phyloP scores from a whole-genome alignment of 2,888 invertebrate species.

The Hydrotaea cyrtoneurina region DNA sequence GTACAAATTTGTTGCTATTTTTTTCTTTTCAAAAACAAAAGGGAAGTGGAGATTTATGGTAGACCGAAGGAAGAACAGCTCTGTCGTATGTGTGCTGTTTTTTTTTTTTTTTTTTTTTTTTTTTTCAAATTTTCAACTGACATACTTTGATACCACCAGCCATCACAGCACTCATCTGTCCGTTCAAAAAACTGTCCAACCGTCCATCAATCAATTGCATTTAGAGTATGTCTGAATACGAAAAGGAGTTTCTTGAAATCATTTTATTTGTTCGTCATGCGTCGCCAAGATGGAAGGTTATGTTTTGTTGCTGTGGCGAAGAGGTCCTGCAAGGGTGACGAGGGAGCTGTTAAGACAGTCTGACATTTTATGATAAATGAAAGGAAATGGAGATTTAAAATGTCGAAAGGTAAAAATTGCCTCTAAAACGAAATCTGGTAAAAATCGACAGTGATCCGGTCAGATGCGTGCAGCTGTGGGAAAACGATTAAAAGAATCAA shows the following conservation, averaged over 20 bases:
- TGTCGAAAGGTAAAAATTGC: too few relatives aligned
- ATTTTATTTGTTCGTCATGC: neutral
- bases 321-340: neutral
- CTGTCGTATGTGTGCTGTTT: too few relatives aligned
- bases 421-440: too few relatives aligned
- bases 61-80: neutral
- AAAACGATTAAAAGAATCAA: too few relatives aligned
- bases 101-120: too few relatives aligned
- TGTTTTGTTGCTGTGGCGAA: neutral
- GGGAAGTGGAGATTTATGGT: neutral
- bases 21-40: neutral
- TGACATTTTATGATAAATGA: constrained; percentile 5
- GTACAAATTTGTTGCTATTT: neutral
- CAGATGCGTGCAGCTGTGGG: too few relatives aligned
- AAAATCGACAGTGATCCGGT: too few relatives aligned
- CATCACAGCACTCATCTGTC: neutral
- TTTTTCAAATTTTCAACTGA: neutral
- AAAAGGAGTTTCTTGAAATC: neutral
- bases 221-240: neutral
- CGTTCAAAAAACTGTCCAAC: constrained; percentile 7
- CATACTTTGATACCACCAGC: neutral
- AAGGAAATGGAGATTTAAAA: neutral
- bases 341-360: neutral
- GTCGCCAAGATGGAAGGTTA: neutral
- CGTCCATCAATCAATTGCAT: constrained; percentile 32